Evolutionary conservation across 2,797 vertebrate genomes (phyloP).

Genomic region (Pantherophis vulpinus): DNA sequence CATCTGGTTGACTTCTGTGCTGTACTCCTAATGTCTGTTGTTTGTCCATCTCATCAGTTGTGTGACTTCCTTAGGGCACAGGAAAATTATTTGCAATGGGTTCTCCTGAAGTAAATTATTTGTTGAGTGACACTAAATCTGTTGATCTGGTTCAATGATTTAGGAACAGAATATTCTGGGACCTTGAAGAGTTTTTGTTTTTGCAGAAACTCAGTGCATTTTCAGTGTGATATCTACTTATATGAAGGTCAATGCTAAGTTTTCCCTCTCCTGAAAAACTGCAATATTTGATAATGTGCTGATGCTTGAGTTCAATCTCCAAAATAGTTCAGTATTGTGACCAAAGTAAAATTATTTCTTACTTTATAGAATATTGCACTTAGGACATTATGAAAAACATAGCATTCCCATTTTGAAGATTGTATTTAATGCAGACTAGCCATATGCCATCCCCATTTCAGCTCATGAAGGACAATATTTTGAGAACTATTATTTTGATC

Average conservation of each 20-base stretch:
- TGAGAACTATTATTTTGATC: conserved; percentile 42
- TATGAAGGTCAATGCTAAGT: neutral
- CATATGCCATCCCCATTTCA: conserved; percentile 10
- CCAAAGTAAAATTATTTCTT: conserved; percentile 24
- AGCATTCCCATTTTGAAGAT: conserved; percentile 37
- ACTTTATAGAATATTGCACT: neutral
- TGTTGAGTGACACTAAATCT: neutral
- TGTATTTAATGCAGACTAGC: conserved; percentile 27
- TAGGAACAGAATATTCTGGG: too few species aligned
- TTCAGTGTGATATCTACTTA: neutral
- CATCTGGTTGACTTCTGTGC: neutral
- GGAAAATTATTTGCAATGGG: neutral
- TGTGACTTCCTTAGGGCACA: neutral
- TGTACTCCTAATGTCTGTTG: neutral
- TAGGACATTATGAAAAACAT: conserved; percentile 32
- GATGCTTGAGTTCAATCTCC: neutral
- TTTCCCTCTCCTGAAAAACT: neutral
- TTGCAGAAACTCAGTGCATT: neutral
- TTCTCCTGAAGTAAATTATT: neutral
- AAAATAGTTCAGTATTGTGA: conserved; percentile 17
- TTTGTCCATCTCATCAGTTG: neutral
- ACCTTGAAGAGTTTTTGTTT: neutral
- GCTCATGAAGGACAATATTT: conserved; percentile 36
- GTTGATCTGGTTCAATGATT: neutral
- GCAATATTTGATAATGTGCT: neutral